phyloP scores from a whole-genome alignment of 92 coral and sea anemone genomes.

The Epizoanthus rinbou region DNA sequence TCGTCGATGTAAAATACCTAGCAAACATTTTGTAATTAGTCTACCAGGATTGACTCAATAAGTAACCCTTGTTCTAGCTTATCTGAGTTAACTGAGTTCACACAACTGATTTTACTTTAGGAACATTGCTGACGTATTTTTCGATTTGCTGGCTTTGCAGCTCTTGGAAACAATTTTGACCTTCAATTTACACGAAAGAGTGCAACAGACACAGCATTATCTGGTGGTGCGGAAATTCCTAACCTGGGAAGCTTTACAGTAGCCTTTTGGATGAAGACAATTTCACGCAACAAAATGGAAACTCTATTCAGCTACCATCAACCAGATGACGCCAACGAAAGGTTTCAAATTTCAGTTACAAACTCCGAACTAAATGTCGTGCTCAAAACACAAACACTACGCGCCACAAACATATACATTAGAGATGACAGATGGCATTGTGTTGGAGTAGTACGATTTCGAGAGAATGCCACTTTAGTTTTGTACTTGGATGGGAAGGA shows the following conservation, averaged over 20 bases:
- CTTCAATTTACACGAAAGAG: constrained; percentile 21
- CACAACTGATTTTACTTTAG: too few species aligned
- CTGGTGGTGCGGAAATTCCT: constrained; percentile 33
- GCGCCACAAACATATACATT: constrained; percentile 30
- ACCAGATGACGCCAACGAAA: constrained; percentile 42
- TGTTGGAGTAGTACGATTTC: constrained; percentile 52
- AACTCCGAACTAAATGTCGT: constrained; percentile 30
- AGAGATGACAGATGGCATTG: constrained; percentile 62
- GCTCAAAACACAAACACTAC: constrained; percentile 41
- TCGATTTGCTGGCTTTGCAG: constrained; percentile 8
- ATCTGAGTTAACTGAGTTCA: too few species aligned
- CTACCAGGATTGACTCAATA: too few species aligned
- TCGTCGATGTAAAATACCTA: too few species aligned
- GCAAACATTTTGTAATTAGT: too few species aligned
- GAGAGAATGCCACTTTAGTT: constrained; percentile 3
- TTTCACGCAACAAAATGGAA: constrained; percentile 40
- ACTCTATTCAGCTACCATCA: constrained; percentile 59
- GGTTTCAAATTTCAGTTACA: constrained; percentile 47
- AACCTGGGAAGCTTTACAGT: constrained; percentile 45
- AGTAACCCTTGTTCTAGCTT: too few species aligned
- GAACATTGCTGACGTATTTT: too few species aligned
- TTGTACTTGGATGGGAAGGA: constrained; percentile 51
- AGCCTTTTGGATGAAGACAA: constrained; percentile 56
- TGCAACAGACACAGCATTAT: constrained; percentile 30
- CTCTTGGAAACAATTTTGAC: constrained; percentile 54